Evolutionary conservation across 1,140 invertebrate genomes (phyloP).

Genomic region (Drosophila watanabei): DNA sequence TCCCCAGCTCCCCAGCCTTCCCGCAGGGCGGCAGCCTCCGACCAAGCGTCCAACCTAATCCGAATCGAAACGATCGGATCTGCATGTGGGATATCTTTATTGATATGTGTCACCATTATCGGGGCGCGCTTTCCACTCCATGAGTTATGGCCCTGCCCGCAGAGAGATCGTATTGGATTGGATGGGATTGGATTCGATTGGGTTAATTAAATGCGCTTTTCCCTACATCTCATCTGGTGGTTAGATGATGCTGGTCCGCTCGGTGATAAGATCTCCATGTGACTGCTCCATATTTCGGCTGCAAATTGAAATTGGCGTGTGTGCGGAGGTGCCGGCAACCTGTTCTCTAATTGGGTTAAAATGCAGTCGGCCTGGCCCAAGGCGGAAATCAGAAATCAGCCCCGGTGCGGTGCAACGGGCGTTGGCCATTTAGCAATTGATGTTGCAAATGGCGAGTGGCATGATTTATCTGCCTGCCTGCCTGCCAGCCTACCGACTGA

Average conservation of each 20-base stretch:
- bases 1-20: conserved; percentile 13
- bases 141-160: conserved; percentile 69
- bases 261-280: conserved; percentile 47
- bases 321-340: conserved; percentile 64
- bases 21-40: conserved; percentile 42
- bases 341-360: conserved; percentile 83
- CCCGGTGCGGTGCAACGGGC: conserved; percentile 48
- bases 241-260: conserved; percentile 31
- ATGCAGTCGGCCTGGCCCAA: conserved; percentile 72
- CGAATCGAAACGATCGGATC: conserved; percentile 18
- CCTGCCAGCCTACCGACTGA: conserved; percentile 58
- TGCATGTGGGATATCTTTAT: conserved; percentile 75
- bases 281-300: conserved; percentile 68
- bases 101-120: conserved; percentile 79
- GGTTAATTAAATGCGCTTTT: conserved; percentile 29
- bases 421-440: conserved; percentile 69
- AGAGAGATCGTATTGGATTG: conserved; percentile 49
- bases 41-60: conserved; percentile 14
- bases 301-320: conserved; percentile 65
- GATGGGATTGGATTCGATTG: conserved; percentile 54
- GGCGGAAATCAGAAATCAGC: conserved; percentile 60
- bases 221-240: conserved; percentile 18
- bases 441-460: conserved; percentile 52
- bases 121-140: conserved; percentile 62
- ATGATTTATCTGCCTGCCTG: conserved; percentile 60